Evolutionary conservation across 2,113 vertebrate genomes (phyloP).

Genomic region (Onychorhynchus coronatus): DNA sequence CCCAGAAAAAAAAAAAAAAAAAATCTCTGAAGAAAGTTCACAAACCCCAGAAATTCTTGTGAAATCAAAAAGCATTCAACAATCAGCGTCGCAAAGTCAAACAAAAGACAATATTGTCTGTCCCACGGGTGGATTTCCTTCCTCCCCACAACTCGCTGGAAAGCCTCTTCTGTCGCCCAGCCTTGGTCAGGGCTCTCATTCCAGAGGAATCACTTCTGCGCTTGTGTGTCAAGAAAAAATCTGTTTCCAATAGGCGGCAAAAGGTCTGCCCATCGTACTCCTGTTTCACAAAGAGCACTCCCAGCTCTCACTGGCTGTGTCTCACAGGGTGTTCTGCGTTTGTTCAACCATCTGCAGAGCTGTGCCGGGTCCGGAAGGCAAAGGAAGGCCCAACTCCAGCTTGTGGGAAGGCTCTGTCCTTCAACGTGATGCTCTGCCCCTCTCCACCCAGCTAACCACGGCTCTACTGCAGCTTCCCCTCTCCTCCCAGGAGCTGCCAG

Average conservation of each 20-base stretch:
- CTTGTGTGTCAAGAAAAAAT: constrained; percentile 9
- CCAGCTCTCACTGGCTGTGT: background rate
- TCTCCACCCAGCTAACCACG: rapidly evolving
- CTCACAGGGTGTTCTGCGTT: background rate
- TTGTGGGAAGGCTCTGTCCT: background rate
- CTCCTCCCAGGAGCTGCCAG: background rate
- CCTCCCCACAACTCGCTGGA: background rate
- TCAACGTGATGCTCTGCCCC: background rate
- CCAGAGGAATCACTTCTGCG: constrained; percentile 17
- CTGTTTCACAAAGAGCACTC: constrained; percentile 31
- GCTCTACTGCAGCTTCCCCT: background rate
- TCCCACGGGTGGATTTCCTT: constrained; percentile 45
- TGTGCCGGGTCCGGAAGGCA: background rate
- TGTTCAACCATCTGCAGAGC: background rate
- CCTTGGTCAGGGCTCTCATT: constrained; percentile 22
- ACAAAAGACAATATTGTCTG: constrained; percentile 27
- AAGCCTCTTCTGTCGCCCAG: background rate
- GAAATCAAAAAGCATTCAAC: constrained; percentile 49
- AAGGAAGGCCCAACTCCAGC: background rate
- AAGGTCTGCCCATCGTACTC: background rate
- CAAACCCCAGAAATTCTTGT: constrained; percentile 52
- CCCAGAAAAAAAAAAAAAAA: background rate
- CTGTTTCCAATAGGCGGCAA: constrained; percentile 49
- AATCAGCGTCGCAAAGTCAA: background rate
- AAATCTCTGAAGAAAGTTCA: constrained; percentile 50